These are phyloP conservation scores for Tonatia bakeri DNA, from an alignment of 2,113 vertebrate species.

Conservation along the genomic window DNA sequence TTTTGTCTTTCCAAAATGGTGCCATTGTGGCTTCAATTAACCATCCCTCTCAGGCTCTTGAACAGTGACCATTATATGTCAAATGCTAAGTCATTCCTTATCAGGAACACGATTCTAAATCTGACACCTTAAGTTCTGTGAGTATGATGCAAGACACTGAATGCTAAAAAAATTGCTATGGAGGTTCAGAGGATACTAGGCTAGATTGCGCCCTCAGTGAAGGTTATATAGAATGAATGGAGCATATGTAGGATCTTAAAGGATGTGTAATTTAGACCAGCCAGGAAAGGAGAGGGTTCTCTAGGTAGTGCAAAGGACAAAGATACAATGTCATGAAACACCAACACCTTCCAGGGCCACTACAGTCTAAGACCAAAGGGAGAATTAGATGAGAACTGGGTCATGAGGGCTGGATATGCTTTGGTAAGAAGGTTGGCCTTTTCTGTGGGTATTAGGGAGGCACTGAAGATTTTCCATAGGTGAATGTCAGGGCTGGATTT, in stretches of 20 bases:
- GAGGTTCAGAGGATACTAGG: not conserved
- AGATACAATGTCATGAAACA: not conserved
- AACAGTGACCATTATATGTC: not conserved
- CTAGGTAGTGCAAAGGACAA: not conserved
- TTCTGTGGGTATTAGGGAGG: not conserved
- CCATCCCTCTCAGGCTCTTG: not conserved
- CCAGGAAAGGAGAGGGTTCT: not conserved
- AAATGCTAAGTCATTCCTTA: not conserved
- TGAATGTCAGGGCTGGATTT: not conserved
- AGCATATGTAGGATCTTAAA: not conserved
- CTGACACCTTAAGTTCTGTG: not conserved
- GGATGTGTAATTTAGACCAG: not conserved
- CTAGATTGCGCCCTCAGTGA: not conserved
- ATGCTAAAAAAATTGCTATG: not conserved
- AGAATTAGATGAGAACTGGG: not conserved
- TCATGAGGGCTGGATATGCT: not conserved
- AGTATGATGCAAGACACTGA: not conserved
- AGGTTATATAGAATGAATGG: not conserved
- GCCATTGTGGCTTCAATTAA: not conserved
- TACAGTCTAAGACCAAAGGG: not conserved
- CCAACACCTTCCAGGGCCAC: not conserved
- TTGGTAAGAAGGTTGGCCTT: not conserved
- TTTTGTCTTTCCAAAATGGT: not conserved
- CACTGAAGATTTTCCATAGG: not conserved
- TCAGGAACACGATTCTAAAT: not conserved